Percentiles rank a stretch among this genome's conserved stretches.
These are phyloP conservation scores for Mormoops blainvillei DNA, from an alignment of 2,113 vertebrate genomes.

Conservation along the genomic window DNA sequence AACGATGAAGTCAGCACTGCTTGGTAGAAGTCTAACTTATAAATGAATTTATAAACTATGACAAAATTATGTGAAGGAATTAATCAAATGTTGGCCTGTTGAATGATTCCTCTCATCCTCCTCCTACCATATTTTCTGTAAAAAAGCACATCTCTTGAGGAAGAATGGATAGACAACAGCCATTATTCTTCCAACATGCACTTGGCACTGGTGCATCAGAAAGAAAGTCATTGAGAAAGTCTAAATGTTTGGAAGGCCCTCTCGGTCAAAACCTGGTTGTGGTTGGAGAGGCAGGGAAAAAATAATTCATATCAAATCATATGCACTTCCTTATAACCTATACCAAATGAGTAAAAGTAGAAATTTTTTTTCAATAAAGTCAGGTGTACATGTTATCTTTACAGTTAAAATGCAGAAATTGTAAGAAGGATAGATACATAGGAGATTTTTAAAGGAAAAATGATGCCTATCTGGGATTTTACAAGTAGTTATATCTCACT, in stretches of 20 bases:
- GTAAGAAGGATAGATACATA: neutral
- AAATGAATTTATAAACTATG: slow-evolving; percentile 68
- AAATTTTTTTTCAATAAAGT: neutral
- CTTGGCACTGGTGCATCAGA: neutral
- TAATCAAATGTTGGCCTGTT: slow-evolving; percentile 60
- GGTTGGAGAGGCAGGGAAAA: neutral
- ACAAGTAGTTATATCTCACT: neutral
- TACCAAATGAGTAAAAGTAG: neutral
- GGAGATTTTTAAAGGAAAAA: neutral
- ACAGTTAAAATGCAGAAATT: neutral
- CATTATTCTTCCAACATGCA: slow-evolving; percentile 47
- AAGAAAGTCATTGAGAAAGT: neutral
- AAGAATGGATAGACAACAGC: slow-evolving; percentile 60
- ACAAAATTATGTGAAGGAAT: slow-evolving; percentile 70
- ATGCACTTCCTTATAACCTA: neutral
- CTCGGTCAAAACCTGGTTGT: neutral
- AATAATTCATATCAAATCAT: neutral
- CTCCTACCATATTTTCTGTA: slow-evolving; percentile 66
- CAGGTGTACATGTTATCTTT: neutral
- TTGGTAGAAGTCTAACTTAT: slow-evolving; percentile 68
- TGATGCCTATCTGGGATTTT: neutral
- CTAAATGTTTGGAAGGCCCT: neutral
- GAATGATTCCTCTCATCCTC: slow-evolving; percentile 61
- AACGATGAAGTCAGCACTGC: slow-evolving; percentile 42
- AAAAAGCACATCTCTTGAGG: slow-evolving; percentile 67